A percentile compares a stretch with the other conserved stretches of the same genome.
Conservation (phyloP, 2,797 vertebrate species). For the Euphonia xanthogaster region DNA sequence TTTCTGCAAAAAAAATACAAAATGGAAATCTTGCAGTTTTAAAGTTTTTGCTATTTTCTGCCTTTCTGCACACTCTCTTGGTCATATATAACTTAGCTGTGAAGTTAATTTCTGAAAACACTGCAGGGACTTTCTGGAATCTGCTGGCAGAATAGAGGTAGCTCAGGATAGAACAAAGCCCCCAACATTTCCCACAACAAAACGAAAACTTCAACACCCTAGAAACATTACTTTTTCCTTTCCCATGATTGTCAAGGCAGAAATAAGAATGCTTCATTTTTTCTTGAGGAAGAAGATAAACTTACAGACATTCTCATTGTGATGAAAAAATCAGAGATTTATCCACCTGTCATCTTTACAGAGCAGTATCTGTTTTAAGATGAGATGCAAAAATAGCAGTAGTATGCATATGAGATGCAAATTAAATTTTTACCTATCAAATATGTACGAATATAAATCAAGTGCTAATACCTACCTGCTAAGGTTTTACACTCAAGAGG, state of each 20-base stretch:
- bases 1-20: background rate
- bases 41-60: background rate
- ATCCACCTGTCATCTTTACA: background rate
- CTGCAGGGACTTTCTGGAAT: background rate
- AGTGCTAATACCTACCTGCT: background rate
- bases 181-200: background rate
- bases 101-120: background rate
- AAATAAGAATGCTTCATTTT: background rate
- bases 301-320: background rate
- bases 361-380: background rate
- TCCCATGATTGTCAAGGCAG: background rate
- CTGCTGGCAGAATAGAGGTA: background rate
- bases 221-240: background rate
- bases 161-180: background rate
- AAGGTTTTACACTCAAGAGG: background rate
- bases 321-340: background rate
- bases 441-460: fast-evolving
- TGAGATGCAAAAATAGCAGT: background rate
- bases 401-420: background rate
- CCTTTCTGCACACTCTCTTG: background rate
- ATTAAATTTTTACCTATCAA: background rate
- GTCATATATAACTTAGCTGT: background rate
- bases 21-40: background rate
- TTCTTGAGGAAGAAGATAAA: background rate
- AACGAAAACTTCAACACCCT: background rate